Conservation (phyloP, 1,140 invertebrate genomes). For the Macrobrachium nipponense region DNA sequence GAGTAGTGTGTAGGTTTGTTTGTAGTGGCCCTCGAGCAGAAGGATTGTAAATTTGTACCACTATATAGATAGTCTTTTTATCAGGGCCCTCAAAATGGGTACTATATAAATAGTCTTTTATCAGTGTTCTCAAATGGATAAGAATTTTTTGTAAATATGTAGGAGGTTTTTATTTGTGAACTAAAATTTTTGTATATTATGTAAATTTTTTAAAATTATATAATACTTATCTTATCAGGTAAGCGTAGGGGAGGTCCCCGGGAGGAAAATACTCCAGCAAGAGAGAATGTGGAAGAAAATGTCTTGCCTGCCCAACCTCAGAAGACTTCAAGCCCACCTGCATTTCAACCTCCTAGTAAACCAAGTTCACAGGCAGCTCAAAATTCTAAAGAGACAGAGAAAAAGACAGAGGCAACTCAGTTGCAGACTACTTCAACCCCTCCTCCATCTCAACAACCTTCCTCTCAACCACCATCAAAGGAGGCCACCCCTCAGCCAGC, state of each 20-base stretch:
- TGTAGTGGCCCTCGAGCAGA: too few relatives aligned
- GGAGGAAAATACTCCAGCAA: slow-evolving; percentile 27
- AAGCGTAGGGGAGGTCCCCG: slow-evolving; percentile 30
- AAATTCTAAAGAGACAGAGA: slow-evolving; percentile 29
- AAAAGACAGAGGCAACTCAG: slow-evolving; percentile 27
- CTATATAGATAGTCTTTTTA: too few relatives aligned
- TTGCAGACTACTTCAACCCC: background rate
- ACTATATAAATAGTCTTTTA: too few relatives aligned
- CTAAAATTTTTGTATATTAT: too few relatives aligned
- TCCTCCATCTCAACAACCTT: background rate
- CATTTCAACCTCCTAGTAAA: background rate
- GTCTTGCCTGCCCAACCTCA: slow-evolving; percentile 12
- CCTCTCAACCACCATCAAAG: slow-evolving; percentile 8
- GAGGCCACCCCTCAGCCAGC: slow-evolving; percentile 25
- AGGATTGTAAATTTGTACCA: too few relatives aligned
- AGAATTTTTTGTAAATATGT: too few relatives aligned
- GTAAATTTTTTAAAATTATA: background rate
- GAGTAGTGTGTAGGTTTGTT: too few relatives aligned
- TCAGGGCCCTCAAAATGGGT: too few relatives aligned
- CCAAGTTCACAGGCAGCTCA: background rate
- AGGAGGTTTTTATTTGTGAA: too few relatives aligned
- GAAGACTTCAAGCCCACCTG: slow-evolving; percentile 12
- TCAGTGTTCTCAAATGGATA: too few relatives aligned
- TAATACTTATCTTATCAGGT: slow-evolving; percentile 11
- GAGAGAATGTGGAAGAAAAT: slow-evolving; percentile 29